Conservation (phyloP, 2,888 invertebrate species). For the Zonitis immaculata region DNA sequence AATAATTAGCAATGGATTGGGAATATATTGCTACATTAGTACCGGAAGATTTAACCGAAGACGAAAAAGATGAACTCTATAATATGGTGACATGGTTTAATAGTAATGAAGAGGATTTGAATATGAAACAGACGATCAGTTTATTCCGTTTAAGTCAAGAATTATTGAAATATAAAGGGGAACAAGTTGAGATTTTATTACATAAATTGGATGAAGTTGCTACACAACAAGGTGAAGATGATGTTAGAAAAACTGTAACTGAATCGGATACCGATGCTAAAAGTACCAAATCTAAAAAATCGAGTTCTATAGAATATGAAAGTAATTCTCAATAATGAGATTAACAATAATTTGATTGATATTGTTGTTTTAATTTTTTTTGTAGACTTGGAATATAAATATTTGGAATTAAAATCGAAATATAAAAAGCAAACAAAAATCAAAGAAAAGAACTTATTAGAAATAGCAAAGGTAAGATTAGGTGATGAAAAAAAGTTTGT, state of each 20-base stretch:
- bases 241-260: constrained; percentile 33
- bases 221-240: constrained; percentile 48
- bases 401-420: constrained; percentile 46
- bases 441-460: constrained; percentile 41
- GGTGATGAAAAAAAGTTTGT: not conserved
- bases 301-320: constrained; percentile 34
- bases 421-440: constrained; percentile 45
- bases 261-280: constrained; percentile 42
- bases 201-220: constrained; percentile 53
- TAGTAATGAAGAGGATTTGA: constrained; percentile 55
- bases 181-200: constrained; percentile 57
- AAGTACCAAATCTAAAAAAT: constrained; percentile 40
- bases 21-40: constrained; percentile 54
- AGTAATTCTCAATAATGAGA: constrained; percentile 48
- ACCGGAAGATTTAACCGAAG: constrained; percentile 54
- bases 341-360: constrained; percentile 29
- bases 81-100: constrained; percentile 60
- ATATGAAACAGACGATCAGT: constrained; percentile 54
- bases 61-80: constrained; percentile 61
- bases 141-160: constrained; percentile 62
- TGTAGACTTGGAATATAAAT: constrained; percentile 47
- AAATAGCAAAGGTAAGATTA: constrained; percentile 45
- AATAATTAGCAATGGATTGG: constrained; percentile 51
- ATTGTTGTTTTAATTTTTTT: constrained; percentile 24
- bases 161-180: constrained; percentile 63